phyloP scores from a whole-genome alignment of 2,888 invertebrate species.

The Mesodorylaimus sp. region DNA sequence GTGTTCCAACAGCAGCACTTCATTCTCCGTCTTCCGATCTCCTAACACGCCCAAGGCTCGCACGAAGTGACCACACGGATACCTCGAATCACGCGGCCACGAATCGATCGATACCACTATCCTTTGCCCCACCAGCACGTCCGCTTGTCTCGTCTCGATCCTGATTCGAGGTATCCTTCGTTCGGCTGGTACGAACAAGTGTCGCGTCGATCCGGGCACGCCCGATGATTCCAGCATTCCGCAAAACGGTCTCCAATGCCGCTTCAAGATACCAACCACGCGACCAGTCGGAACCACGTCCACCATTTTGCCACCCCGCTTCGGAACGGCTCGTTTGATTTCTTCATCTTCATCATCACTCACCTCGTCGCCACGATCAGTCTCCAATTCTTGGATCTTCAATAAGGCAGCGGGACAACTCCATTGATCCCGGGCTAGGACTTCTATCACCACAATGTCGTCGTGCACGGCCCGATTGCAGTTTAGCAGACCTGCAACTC shows the following conservation, averaged over 20 bases:
- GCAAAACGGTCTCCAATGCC: slow-evolving; percentile 95
- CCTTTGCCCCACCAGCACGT: slow-evolving; percentile 53
- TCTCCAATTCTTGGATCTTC: slow-evolving; percentile 15
- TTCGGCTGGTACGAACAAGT: slow-evolving; percentile 84
- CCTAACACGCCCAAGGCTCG: slow-evolving; percentile 75
- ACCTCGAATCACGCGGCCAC: slow-evolving; percentile 75
- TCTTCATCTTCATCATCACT: slow-evolving; percentile 23
- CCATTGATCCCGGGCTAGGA: slow-evolving; percentile 76
- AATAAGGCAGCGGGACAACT: slow-evolving; percentile 55
- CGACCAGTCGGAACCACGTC: slow-evolving; percentile 46
- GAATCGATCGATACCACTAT: slow-evolving; percentile 87
- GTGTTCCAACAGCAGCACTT: slow-evolving; percentile 80
- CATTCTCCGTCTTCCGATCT: slow-evolving; percentile 84
- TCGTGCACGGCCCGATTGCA: slow-evolving; percentile 86
- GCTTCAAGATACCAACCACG: slow-evolving; percentile 78
- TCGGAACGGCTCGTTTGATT: slow-evolving; percentile 15
- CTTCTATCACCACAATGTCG: slow-evolving; percentile 71
- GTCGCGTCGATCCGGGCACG: slow-evolving; percentile 38
- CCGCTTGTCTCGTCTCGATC: slow-evolving; percentile 78
- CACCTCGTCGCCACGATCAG: slow-evolving; percentile 38
- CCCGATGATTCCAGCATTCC: slow-evolving; percentile 58
- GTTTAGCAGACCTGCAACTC: slow-evolving; percentile 60
- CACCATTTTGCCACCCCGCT: slow-evolving; percentile 11
- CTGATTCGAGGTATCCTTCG: slow-evolving; percentile 77
- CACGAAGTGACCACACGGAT: slow-evolving; percentile 66